A percentile compares a stretch with the other conserved stretches of the same genome.
Evolutionary conservation across 2,113 vertebrate genomes (phyloP).

Genomic region (Melanotaenia duboulayi): DNA sequence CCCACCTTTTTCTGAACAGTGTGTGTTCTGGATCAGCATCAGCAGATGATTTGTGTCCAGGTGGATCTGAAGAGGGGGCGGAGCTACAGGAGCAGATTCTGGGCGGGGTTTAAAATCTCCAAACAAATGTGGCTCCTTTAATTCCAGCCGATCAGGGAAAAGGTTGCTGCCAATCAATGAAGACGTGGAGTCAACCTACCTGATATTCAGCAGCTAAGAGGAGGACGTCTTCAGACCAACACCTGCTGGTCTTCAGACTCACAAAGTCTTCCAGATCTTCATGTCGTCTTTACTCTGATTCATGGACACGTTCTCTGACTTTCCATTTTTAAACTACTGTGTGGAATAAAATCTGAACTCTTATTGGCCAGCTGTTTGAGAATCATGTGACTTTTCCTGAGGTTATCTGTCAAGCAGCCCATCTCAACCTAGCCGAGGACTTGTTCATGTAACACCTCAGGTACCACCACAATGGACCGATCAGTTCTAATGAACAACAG

Average conservation of each 20-base stretch:
- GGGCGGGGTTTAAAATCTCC: slow-evolving; percentile 8
- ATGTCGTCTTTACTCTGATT: no score
- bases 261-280: no score
- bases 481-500: no score
- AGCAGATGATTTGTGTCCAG: not conserved
- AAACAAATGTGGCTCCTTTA: not conserved
- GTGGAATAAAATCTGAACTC: not conserved
- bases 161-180: not conserved
- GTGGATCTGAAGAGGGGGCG: slow-evolving; percentile 15
- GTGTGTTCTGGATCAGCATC: not conserved
- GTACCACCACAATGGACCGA: no score
- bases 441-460: no score
- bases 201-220: not conserved
- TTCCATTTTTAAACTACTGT: not conserved
- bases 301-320: not conserved
- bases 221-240: no score
- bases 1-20: not conserved
- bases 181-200: not conserved
- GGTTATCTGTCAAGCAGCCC: not conserved
- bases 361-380: not conserved
- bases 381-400: not conserved
- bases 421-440: not conserved
- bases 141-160: not conserved
- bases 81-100: slow-evolving; percentile 5
- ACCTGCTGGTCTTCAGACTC: no score